phyloP scores from a whole-genome alignment of 1,140 invertebrate species.

The Ostrea denselamellosa region DNA sequence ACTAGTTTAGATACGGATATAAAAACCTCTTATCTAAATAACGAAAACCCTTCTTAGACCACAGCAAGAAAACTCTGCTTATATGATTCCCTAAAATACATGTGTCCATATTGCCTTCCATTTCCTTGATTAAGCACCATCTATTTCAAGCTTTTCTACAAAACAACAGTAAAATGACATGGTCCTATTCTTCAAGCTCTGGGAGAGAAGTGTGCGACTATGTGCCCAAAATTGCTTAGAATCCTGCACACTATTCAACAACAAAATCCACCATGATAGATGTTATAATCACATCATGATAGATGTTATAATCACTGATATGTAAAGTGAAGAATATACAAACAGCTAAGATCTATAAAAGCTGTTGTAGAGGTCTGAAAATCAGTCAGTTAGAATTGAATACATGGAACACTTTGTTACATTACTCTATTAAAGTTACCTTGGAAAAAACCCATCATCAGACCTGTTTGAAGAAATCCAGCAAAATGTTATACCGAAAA shows the following conservation, averaged over 20 bases:
- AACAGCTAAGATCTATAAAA: conserved; percentile 16
- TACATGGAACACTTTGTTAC: conserved; percentile 32
- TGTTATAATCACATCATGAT: background rate
- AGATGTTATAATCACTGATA: background rate
- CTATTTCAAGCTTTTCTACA: conserved; percentile 31
- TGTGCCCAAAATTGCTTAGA: background rate
- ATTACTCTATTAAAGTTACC: conserved; percentile 23
- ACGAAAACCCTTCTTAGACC: background rate
- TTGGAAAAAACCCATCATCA: conserved; percentile 16
- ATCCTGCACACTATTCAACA: background rate
- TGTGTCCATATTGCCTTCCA: background rate
- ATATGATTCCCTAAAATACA: background rate
- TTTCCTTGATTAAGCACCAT: background rate
- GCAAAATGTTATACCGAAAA: background rate
- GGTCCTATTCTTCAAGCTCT: background rate
- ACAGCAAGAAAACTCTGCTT: background rate
- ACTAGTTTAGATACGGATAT: background rate
- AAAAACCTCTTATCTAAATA: background rate
- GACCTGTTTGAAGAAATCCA: conserved; percentile 35
- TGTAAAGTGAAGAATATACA: background rate
- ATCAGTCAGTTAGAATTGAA: conserved; percentile 24
- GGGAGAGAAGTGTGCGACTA: background rate
- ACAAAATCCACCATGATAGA: background rate
- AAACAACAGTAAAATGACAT: conserved; percentile 8
- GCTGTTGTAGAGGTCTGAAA: background rate